Evolutionary conservation across 2,888 invertebrate genomes (phyloP).

Genomic region (Escarpia spicata): DNA sequence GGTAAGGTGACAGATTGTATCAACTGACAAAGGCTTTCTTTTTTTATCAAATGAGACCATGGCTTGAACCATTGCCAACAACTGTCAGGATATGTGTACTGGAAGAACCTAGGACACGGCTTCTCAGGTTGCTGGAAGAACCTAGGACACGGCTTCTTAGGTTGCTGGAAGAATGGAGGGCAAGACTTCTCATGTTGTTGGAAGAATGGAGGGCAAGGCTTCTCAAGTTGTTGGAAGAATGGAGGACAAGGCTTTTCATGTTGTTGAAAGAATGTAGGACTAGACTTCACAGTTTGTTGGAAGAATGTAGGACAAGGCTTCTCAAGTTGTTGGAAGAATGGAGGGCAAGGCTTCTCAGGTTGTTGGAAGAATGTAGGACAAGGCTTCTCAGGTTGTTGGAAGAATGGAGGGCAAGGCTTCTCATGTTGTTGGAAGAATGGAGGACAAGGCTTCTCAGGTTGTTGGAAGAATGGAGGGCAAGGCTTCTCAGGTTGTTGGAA

Average conservation of each 20-base stretch:
- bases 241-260: neutral
- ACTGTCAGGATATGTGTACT: too few relatives aligned
- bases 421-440: neutral
- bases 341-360: neutral
- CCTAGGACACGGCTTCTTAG: neutral
- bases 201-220: neutral
- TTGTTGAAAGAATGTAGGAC: neutral
- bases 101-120: neutral
- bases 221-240: neutral
- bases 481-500: neutral
- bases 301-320: neutral
- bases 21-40: too few relatives aligned
- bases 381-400: neutral
- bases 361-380: neutral
- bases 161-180: neutral
- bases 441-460: neutral
- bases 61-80: too few relatives aligned
- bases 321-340: neutral
- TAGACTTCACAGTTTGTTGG: neutral
- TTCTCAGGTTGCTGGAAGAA: neutral
- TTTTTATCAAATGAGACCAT: too few relatives aligned
- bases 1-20: too few relatives aligned
- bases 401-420: neutral
- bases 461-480: neutral
- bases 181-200: neutral